Base-by-base conservation (phyloP, 1,140 invertebrate genomes). In the Contarinia nasturtii region DNA sequence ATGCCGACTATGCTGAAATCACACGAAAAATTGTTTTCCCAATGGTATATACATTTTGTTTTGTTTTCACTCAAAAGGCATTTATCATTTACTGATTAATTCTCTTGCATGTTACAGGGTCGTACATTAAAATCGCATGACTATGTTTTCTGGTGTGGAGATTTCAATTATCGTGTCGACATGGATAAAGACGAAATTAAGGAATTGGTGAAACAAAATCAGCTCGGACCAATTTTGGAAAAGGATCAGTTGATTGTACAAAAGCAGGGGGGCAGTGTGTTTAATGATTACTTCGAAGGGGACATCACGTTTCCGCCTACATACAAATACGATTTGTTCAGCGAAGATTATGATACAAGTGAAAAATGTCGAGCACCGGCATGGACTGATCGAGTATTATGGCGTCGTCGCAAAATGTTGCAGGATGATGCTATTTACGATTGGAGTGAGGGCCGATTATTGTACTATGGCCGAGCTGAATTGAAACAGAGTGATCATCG, bases 121-220 rank as follows among this genome's bases (percentile, higher is more conserved):
- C 72, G 89, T 49, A 87, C 83, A 0, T 65, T 98, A 1, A 84
- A 88, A 64, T 86, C 86, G 12, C 95, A 99, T 63, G 95, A 99
- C 69, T 96, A 94, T 66, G 80, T 98, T 0, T 98, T 99, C 65
- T 99, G 95, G 94, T 94, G 92, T 65, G 96, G 96, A 0, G 96
- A 99, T 70, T 98, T 99, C 65, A 99, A 99, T 65, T 99, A 98
- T 61, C 74, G 96, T 48, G 83, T 99, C 50, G 93, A 97, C 62
- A 78, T 98, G 73, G 80, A 86, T 46, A 92, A 91, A 60, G 92
- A 97, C 12, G 87, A 96, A 60, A 82, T 97, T 49, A 89, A 93
- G 61, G 79, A 86, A 48, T 68, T 86, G 49, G 76, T 97, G 2
- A 75, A 75, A 44, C 73, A 77, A 48, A 77, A 84, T 49, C 84